phyloP scores from a whole-genome alignment of 2,888 invertebrate genomes.

The Chelonus formosanus region DNA sequence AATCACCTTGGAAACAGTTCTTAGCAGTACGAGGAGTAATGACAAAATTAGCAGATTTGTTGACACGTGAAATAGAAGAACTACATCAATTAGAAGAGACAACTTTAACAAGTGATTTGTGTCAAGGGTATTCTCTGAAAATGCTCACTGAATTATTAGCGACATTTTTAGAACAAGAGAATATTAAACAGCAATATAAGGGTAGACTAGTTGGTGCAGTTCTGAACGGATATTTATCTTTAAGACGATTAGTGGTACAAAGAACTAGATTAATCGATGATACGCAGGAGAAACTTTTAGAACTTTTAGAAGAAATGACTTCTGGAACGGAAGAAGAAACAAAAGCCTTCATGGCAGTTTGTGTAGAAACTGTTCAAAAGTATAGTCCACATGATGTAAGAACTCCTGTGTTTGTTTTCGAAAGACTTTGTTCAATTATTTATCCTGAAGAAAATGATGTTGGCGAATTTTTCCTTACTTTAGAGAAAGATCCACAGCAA shows the following conservation, averaged over 20 bases:
- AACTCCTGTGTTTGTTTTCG: slow-evolving; percentile 98
- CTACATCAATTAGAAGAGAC: slow-evolving; percentile 90
- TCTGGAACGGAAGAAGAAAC: slow-evolving; percentile 95
- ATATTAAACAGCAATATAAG: slow-evolving; percentile 90
- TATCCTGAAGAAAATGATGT: slow-evolving; percentile 97
- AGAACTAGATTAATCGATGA: slow-evolving; percentile 94
- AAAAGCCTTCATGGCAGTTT: slow-evolving; percentile 95
- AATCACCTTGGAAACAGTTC: slow-evolving; percentile 93
- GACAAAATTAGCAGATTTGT: slow-evolving; percentile 82
- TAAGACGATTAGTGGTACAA: slow-evolving; percentile 91
- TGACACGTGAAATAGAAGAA: slow-evolving; percentile 89
- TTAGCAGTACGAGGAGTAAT: slow-evolving; percentile 86
- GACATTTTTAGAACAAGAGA: slow-evolving; percentile 86
- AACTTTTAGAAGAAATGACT: slow-evolving; percentile 94
- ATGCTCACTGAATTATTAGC: slow-evolving; percentile 88
- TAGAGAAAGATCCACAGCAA: slow-evolving; percentile 98
- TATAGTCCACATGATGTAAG: slow-evolving; percentile 90
- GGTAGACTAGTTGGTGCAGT: slow-evolving; percentile 88
- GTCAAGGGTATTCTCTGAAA: slow-evolving; percentile 92
- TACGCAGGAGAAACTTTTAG: slow-evolving; percentile 92
- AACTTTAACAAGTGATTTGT: slow-evolving; percentile 90
- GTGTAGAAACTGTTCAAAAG: slow-evolving; percentile 93
- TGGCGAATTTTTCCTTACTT: slow-evolving; percentile 93
- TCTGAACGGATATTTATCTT: slow-evolving; percentile 91
- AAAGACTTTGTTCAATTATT: slow-evolving; percentile 95